Percentiles rank a stretch among this genome's conserved stretches.
Conservation (phyloP, 2,888 invertebrate species). For the Amorpha juglandis region DNA sequence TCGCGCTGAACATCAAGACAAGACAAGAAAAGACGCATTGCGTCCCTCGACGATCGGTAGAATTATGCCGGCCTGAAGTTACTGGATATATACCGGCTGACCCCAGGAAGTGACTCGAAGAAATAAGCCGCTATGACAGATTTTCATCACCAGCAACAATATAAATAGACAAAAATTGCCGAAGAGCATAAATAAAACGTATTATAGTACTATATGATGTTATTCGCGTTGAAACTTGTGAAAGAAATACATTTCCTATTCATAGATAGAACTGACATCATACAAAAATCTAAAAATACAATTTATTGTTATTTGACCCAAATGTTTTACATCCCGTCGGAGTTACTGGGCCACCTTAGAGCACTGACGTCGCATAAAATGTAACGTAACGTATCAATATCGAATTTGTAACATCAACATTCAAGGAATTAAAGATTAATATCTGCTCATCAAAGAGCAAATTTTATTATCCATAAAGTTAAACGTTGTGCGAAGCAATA, state of each 20-base stretch:
- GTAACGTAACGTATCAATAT: conserved; percentile 34
- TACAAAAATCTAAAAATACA: conserved; percentile 6
- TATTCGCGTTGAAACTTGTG: no score
- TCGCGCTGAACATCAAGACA: no score
- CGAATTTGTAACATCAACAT: conserved; percentile 36
- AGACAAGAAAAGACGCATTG: no score
- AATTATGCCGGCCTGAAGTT: no score
- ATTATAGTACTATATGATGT: no score
- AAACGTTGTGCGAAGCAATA: conserved; percentile 36
- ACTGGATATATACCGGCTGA: no score
- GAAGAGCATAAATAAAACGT: no score
- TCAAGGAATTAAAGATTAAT: conserved; percentile 37
- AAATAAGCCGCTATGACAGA: no score
- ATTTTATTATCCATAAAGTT: conserved; percentile 41
- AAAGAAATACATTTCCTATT: background rate
- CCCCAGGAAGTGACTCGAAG: no score
- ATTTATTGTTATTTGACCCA: conserved; percentile 6
- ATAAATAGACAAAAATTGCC: no score
- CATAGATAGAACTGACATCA: background rate
- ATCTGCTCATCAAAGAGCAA: conserved; percentile 34
- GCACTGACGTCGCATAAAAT: conserved; percentile 20
- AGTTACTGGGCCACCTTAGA: conserved; percentile 25
- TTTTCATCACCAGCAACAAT: no score
- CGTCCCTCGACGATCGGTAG: no score
- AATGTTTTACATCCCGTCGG: conserved; percentile 12